Evolutionary conservation across 1,140 invertebrate genomes (phyloP).

Genomic region (Plutomurus gul): DNA sequence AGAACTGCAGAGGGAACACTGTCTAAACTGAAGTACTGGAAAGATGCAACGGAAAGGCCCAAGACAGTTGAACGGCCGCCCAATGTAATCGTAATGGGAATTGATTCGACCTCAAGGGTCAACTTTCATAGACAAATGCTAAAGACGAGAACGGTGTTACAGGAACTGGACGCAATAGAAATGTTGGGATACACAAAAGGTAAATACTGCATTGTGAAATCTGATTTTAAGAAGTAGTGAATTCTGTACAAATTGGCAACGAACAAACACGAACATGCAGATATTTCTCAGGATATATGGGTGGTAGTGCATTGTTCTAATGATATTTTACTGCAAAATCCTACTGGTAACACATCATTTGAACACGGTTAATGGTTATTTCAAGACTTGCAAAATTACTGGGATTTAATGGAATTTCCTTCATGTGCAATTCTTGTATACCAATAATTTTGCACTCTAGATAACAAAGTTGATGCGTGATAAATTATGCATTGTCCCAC

Average conservation of each 20-base stretch:
- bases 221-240: too few relatives aligned
- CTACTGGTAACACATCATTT: too few relatives aligned
- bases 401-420: too few relatives aligned
- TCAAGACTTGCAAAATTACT: too few relatives aligned
- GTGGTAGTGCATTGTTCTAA: not conserved
- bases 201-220: too few relatives aligned
- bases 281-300: not conserved
- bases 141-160: conserved; percentile 66
- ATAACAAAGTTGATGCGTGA: too few relatives aligned
- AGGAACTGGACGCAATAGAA: conserved; percentile 53
- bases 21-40: conserved; percentile 41
- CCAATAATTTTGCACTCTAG: too few relatives aligned
- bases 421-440: too few relatives aligned
- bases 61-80: not conserved
- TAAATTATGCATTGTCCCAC: too few relatives aligned
- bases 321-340: too few relatives aligned
- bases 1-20: not conserved
- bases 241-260: not conserved
- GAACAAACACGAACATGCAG: not conserved
- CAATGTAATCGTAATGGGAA: conserved; percentile 64
- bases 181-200: conserved; percentile 52
- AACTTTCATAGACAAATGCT: conserved; percentile 83
- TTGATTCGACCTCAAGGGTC: conserved; percentile 82
- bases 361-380: too few relatives aligned
- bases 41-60: not conserved